Evolutionary conservation across 2,113 vertebrate species (phyloP), one percentile per base, ranked within the genome.

Genomic region (Tretioscincus oriximinensis): DNA sequence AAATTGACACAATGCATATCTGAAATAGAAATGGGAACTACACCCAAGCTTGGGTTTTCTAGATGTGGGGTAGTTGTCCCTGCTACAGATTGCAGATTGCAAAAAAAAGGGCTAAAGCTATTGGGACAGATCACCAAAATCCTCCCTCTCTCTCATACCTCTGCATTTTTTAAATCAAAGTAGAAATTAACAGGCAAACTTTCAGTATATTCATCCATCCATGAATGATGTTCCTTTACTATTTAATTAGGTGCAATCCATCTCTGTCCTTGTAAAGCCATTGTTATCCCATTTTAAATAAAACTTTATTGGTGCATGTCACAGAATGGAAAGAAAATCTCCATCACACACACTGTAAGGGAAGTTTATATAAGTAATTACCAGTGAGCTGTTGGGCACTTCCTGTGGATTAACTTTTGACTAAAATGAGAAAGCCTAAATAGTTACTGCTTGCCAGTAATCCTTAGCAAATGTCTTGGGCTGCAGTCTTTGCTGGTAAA

Each of bases 181-280:
- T 73, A 28, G 72, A 73, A 29, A 18, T 2, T 1, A 77, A 71
- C 70, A 0, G 2, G 29, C 58, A 61, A 80, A 82, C 61, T 35
- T 45, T 77, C 31, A 73, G 76, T 74, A 1, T 0, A 87, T 68
- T 81, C 82, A 74, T 72, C 66, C 69, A 0, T 80, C 70, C 82
- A 7, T 71, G 0, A 1, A 65, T 2, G 0, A 72, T 73, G 77
- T 76, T 69, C 35, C 72, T 5, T 24, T 24, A 1, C 22, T 75
- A 73, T 90, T 92, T 85, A 76, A 88, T 88, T 88, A 93, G 92
- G 90, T 92, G 86, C 87, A 81, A 84, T 66, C 71, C 79, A 76
- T 85, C 86, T 49, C 20, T 22, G 0, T 10, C 47, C 35, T 73
- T 64, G 5, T 26, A 88, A 18, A 79, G 63, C 60, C 86, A n/a